Base-by-base conservation (phyloP, 2,888 invertebrate genomes). In the Phorcus lineatus region DNA sequence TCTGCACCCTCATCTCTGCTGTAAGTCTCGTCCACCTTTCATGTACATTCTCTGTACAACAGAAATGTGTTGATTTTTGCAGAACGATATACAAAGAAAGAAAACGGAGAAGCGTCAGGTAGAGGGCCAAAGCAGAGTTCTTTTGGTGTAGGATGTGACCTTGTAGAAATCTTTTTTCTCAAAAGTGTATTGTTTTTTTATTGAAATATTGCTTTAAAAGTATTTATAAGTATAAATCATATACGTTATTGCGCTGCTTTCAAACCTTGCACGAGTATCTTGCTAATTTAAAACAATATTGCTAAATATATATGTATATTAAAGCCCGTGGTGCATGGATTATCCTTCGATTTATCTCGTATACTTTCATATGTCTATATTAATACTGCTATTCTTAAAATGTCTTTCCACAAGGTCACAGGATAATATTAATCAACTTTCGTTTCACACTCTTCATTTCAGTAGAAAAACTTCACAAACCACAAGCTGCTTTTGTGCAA, bases 241-340 rank as follows among this genome's bases (percentile, higher is more conserved):
- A 54, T 24, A 74, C 19, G 24, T 22, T 79, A 13, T 79, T 79
- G 53, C 52, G 36, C 74, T 47, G 57, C 31, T 70, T 79, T 19
- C 17, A 36, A 28, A 4, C 22, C 28, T 11, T 55, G 19, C 24
- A 57, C 57, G 24, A 55, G n/a, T 57, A 57, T 24, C 6, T 6
- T 55, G n/a, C n/a, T 55, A 28, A 54, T 28, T 54, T 54, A 9
- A 24, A 78, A 52, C 16, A 28, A 70, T 52, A 78, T 36, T 70
- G 40, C 53, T 36, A 70, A 52, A 31, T 52, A 66, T 40, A 66
- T 40, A 36, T 66, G 19, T 28, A 78, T 66, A 66, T 47, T 55
- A 36, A 66, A n/a, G 47, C 28, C 36, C 24, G 47, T 40, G 31
- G 24, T n/a, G 17, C 17, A 13, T n/a, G 28, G 17, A 17, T 13